Base-by-base conservation (phyloP, 2,797 vertebrate species). In the Sebastes nivosus region DNA sequence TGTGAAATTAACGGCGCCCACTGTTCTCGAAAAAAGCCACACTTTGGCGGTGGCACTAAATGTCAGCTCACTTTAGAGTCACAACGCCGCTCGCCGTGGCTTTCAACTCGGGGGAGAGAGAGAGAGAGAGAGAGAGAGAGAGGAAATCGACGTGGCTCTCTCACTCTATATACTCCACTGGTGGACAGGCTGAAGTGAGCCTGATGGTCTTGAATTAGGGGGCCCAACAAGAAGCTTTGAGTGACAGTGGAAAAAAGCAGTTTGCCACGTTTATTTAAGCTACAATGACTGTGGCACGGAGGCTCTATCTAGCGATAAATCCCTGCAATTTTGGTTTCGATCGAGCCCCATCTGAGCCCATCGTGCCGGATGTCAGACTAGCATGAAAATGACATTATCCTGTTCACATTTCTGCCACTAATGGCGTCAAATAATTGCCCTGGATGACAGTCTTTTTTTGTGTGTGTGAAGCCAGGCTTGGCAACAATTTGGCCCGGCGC, bases 31-130 rank as follows among this genome's bases (percentile, higher is more conserved):
- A 91, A 65, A 93, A 65, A 93, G 79, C 79, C 80, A 58, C 89
- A 83, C 82, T 94, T 93, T 88, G 82, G 90, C 88, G 16, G 77
- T 58, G 18, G 65, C 82, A 79, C 84, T 87, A 94, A 94, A 95
- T 94, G 93, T 92, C 94, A 94, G 81, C 84, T 91, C 87, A 80
- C 85, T 89, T 92, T 86, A 82, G 72, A 88, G 87, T 92, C 85
- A 87, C 91, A 94, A 84, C 14, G 29, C 46, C 2, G 52, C 85
- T 82, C 55, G 42, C 83, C 13, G 4, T 46, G 30, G 87, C 87
- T 92, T 93, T 94, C 82, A 89, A 73, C 77, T 87, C 50, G 32
- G 75, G 50, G n/a, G 36, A 34, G 32, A 34, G 32, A 34, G 34
- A 12, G 38, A 14, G 38, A 69, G 71, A 81, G 82, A 80, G 75